phyloP scores from a whole-genome alignment of 2,113 vertebrate genomes.

The Telmatochromis sp. region DNA sequence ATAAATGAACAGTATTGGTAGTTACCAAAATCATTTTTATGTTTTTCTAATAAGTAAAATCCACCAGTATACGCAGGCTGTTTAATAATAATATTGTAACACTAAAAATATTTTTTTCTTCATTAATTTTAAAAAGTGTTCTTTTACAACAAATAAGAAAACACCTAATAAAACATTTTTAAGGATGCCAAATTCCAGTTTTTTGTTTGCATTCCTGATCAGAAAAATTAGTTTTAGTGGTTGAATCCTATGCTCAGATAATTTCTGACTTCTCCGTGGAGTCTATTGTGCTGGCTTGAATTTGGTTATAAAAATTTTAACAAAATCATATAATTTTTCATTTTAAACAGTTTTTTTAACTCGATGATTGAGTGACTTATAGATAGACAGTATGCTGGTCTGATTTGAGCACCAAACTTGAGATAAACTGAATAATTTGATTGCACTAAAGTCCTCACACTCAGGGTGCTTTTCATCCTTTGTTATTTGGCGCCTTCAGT shows the following conservation, averaged over 20 bases:
- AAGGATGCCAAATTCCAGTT: neutral
- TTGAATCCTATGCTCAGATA: neutral
- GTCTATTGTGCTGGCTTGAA: neutral
- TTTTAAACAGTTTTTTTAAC: neutral
- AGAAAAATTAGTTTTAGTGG: neutral
- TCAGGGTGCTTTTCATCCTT: neutral
- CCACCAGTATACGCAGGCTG: neutral
- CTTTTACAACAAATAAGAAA: neutral
- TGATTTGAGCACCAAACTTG: neutral
- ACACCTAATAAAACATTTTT: neutral
- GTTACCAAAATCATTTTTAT: neutral
- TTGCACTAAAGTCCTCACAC: neutral
- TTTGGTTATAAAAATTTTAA: neutral
- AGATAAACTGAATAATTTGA: neutral
- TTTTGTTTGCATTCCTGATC: neutral
- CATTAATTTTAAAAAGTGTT: neutral
- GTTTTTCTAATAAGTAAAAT: neutral
- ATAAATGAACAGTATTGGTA: neutral
- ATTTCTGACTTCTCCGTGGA: neutral
- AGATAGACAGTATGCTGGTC: neutral
- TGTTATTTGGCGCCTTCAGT: neutral
- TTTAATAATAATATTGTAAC: neutral
- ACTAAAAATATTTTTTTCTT: neutral
- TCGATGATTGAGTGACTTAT: neutral
- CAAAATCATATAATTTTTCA: neutral